Percentiles rank a stretch among this genome's conserved stretches.
Conservation (phyloP, 2,888 invertebrate species). For the Nemoura dubitans region DNA sequence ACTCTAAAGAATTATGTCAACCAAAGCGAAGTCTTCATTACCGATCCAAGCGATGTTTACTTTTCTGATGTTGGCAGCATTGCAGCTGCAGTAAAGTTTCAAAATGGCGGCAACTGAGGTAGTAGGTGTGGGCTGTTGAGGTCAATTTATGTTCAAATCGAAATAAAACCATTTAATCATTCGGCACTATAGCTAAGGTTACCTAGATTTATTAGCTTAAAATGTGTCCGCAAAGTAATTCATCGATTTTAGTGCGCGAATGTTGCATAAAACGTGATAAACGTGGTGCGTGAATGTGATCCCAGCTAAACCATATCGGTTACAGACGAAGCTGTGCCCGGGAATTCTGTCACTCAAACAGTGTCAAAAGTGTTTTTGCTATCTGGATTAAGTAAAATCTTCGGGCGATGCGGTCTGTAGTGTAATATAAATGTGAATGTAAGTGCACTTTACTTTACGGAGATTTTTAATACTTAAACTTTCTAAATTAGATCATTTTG, state of each 20-base stretch:
- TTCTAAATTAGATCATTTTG: too few relatives aligned
- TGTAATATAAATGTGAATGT: background rate
- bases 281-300: background rate
- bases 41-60: background rate
- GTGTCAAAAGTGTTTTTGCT: slow-evolving; percentile 1
- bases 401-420: background rate
- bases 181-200: background rate
- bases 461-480: too few relatives aligned
- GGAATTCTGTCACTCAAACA: slow-evolving; percentile 7
- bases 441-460: background rate
- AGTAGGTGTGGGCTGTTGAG: background rate
- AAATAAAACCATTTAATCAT: background rate
- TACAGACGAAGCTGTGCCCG: background rate
- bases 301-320: background rate
- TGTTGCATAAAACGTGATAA: background rate
- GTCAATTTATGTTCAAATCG: background rate
- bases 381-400: background rate
- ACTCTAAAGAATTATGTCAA: too few relatives aligned
- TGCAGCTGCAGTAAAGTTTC: background rate
- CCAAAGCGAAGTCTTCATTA: background rate
- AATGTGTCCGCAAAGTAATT: background rate
- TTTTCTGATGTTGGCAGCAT: background rate
- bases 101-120: background rate
- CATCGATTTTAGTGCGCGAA: background rate
- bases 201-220: background rate